Evolutionary conservation across 2,888 invertebrate genomes (phyloP), one percentile per base, ranked within the genome.

Genomic region (Sussaba pulchella): DNA sequence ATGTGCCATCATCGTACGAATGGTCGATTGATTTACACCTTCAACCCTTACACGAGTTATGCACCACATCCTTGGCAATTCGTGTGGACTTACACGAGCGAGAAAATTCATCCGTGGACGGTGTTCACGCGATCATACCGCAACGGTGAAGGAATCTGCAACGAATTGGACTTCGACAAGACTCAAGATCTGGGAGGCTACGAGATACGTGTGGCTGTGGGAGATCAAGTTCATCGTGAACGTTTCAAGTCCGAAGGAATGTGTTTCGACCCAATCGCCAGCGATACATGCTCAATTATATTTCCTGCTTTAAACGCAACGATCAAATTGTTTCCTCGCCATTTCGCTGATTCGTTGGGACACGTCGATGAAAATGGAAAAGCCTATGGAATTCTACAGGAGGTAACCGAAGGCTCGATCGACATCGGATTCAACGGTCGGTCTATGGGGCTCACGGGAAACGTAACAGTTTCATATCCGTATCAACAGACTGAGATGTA

Each of bases 11-110:
- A 83, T 45, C 24, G 69, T 3, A 47, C 8, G 1, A 47, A 73
- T 6, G 71, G 36, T 0, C n/a, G 43, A 10, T 59, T 66, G 21
- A 67, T 83, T 41, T 87, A 85, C 73, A 81, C 77, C 1, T 85
- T 75, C 67, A 84, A 85, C 57, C 87, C 85, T 5, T 87, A 78
- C 73, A 81, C 79, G 1, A 61, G 67, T 2, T n/a, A 41, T 0
- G 77, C 83, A 2, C 74, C 83, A 1, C 24, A 57, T 0, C 17
- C 50, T 9, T 87, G 86, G 87, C 45, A 43, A 69, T 39, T 74
- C 8, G 59, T 47, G 8, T n/a, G 73, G 8, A 47, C 6, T n/a
- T 31, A 74, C 10, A 14, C 24, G 1, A 72, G 50, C 6, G 14
- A 14, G 10, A n/a, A 59, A 0, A 1, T 67, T 5, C 77, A 71